These are phyloP conservation scores for Graphium colonna DNA, from an alignment of 2,888 invertebrate genomes.

Conservation along the genomic window DNA sequence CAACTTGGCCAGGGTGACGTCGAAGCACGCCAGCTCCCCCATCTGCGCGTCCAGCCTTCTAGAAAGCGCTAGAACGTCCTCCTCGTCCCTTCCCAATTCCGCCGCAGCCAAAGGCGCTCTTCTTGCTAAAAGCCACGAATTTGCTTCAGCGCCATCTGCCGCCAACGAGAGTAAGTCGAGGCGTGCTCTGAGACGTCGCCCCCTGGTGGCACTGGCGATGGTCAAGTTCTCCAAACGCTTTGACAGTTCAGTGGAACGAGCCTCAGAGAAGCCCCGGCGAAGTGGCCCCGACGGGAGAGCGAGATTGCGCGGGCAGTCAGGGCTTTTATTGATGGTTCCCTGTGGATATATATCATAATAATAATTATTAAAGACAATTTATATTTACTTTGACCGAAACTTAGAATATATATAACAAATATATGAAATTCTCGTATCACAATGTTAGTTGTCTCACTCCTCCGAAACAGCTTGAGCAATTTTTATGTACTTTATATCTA, in stretches of 20 bases:
- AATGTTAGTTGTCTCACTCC: too few relatives aligned
- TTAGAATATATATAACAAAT: too few relatives aligned
- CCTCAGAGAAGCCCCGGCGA: slow-evolving; percentile 87
- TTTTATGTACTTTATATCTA: too few relatives aligned
- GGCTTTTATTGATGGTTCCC: slow-evolving; percentile 90
- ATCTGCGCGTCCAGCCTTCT: slow-evolving; percentile 91
- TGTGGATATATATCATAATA: too few relatives aligned
- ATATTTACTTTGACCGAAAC: too few relatives aligned
- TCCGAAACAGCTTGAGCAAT: too few relatives aligned
- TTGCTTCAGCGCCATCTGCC: slow-evolving; percentile 93
- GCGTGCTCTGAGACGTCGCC: slow-evolving; percentile 81
- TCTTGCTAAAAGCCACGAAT: slow-evolving; percentile 95
- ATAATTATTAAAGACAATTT: too few relatives aligned
- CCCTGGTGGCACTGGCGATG: slow-evolving; percentile 86
- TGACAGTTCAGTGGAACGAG: slow-evolving; percentile 83
- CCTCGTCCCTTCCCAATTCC: slow-evolving; percentile 96
- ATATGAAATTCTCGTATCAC: too few relatives aligned
- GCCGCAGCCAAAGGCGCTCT: slow-evolving; percentile 85
- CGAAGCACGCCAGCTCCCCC: slow-evolving; percentile 90
- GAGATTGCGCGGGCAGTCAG: slow-evolving; percentile 87
- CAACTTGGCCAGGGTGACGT: slow-evolving; percentile 85
- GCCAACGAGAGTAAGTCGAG: slow-evolving; percentile 83
- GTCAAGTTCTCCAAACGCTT: slow-evolving; percentile 84
- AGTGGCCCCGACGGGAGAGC: slow-evolving; percentile 92
- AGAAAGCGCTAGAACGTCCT: slow-evolving; percentile 90